Evolutionary conservation across 2,113 vertebrate species (phyloP), one percentile per base, ranked within the genome.

Genomic region (Syngnathus floridae): DNA sequence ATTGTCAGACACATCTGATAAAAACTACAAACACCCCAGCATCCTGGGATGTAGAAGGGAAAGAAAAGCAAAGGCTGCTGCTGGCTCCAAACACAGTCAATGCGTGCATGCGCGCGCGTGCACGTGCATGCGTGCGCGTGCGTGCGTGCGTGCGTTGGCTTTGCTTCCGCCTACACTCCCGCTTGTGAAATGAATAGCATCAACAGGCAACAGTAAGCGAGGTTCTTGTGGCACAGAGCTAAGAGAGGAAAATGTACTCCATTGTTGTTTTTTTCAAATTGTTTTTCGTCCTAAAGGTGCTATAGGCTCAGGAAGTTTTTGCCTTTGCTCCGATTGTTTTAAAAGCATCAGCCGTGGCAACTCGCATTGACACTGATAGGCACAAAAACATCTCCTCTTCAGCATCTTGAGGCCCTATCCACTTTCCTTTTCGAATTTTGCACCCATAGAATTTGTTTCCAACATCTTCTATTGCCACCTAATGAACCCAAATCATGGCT

Each of bases 151-250:
- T 26, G 26, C 26, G 26, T 26, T 26, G 26, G 26, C 26, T 26
- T 26, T 26, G 26, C 69, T 69, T 60, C 77, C 79, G 73, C 82
- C 81, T 74, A 83, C 82, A 75, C 72, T n/a, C n/a, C 26, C 43
- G 64, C 73, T 67, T 65, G 65, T 59, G 65, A 72, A 77, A 79
- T 76, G 66, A 83, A 79, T 37, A 74, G 72, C 56, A 70, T 83
- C 75, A 70, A 56, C 63, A 60, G 66, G 78, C 66, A 54, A 56
- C 37, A 21, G 45, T 43, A 38, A 38, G 66, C 49, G 49, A 66
- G 36, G 58, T 65, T 64, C 70, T 55, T 56, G 52, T 41, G 61
- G 54, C 58, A 63, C 71, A 58, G 17, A 14, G 45, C 48, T 14
- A 16, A 31, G 62, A 51, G 66, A 62, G 38, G 14, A 26, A 21